Evolutionary conservation across 2,888 invertebrate species (phyloP), one percentile per base, ranked within the genome.

Genomic region (Luperina testacea): DNA sequence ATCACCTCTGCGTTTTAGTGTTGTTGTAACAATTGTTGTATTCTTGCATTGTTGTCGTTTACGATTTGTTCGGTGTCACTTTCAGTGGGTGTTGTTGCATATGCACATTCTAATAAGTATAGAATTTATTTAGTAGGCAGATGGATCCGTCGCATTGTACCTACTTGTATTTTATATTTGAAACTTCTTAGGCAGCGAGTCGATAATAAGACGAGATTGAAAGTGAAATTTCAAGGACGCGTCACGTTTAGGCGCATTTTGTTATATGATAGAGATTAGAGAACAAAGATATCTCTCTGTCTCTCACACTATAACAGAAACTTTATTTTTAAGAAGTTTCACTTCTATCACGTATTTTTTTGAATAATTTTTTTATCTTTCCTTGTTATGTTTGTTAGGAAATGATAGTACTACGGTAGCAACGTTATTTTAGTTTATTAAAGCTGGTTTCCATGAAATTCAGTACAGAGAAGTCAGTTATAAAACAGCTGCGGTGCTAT

Each of bases 1-100:
- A 57, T 38, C 80, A 84, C 81, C 81, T 84, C 61, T 65, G 65
- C 42, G 17, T 75, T 80, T 67, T 67, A 70, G 61, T 71, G 67
- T 76, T 68, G 77, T 53, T 48, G 32, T 59, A 59, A 68, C 75
- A 72, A 32, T 78, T 82, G 64, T 61, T 75, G 61, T 84, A 48
- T 76, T 77, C 45, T 82, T 69, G 73, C 45, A 76, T 84, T 75
- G 75, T 84, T 77, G n/a, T 80, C 20, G 32, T 27, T 73, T 67
- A 38, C 38, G n/a, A 75, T 78, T 71, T 32, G 51, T 69, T 38
- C 24, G 11, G 51, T 83, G 72, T 83, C 78, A 73, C 48, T 71
- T 64, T 7, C 8, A 27, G 76, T 87, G 57, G 84, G 87, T 73
- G 84, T 68, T 38, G 13, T 61, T 63, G 48, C 63, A 24, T 63